Conservation (phyloP, 2,888 invertebrate species). For the Imbricaverruca yamaguchii region DNA sequence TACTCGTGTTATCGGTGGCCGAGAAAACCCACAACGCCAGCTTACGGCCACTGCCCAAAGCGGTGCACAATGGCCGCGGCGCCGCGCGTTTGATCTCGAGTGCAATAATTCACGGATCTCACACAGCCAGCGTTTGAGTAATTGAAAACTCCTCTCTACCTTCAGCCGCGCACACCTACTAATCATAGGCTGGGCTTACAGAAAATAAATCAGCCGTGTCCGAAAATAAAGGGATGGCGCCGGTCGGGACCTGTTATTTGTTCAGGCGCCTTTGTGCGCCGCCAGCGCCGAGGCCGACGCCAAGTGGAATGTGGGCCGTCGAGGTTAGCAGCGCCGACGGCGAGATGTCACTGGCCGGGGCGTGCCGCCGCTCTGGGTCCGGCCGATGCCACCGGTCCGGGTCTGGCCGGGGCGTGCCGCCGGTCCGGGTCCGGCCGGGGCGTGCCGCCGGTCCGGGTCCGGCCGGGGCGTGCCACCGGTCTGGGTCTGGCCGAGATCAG, state of each 20-base stretch:
- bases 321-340: too few relatives aligned
- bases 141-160: slow-evolving; percentile 14
- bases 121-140: slow-evolving; percentile 19
- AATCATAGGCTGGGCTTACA: slow-evolving; percentile 16
- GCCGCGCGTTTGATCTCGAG: not conserved
- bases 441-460: too few relatives aligned
- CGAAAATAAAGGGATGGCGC: slow-evolving; percentile 11
- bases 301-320: too few relatives aligned
- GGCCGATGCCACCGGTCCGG: not conserved
- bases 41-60: not conserved
- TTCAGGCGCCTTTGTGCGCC: not conserved
- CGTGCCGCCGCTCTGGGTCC: not conserved
- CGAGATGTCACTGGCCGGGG: too few relatives aligned
- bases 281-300: not conserved
- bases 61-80: not conserved
- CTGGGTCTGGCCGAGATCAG: too few relatives aligned
- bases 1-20: slow-evolving; percentile 1
- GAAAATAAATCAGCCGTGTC: not conserved
- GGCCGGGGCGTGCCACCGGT: too few relatives aligned
- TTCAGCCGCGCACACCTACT: slow-evolving; percentile 11
- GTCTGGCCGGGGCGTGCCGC: too few relatives aligned
- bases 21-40: slow-evolving; percentile 3
- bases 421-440: too few relatives aligned
- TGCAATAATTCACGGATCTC: slow-evolving; percentile 15
- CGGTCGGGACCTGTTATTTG: slow-evolving; percentile 1